Conservation (phyloP, 2,888 invertebrate species). For the Diarsia mendica region DNA sequence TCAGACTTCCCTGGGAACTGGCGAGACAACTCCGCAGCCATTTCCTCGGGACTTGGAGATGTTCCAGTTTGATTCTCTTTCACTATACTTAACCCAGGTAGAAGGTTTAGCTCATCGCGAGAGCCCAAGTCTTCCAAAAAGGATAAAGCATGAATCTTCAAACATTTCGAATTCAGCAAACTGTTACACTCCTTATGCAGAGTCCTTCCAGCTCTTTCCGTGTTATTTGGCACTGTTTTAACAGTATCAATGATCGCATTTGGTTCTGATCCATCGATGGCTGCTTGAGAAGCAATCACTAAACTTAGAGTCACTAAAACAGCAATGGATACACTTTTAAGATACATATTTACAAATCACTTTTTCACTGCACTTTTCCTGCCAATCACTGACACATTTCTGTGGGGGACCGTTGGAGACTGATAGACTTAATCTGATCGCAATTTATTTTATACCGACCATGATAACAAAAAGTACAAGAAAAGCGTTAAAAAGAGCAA, state of each 20-base stretch:
- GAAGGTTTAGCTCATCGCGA: slow-evolving; percentile 92
- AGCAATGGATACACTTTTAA: slow-evolving; percentile 73
- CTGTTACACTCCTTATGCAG: slow-evolving; percentile 85
- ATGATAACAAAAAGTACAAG: slow-evolving; percentile 75
- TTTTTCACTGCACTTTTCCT: slow-evolving; percentile 72
- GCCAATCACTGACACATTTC: slow-evolving; percentile 77
- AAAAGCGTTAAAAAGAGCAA: slow-evolving; percentile 80
- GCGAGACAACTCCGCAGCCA: slow-evolving; percentile 92
- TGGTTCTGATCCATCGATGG: slow-evolving; percentile 78
- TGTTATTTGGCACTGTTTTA: slow-evolving; percentile 68
- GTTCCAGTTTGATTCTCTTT: slow-evolving; percentile 89
- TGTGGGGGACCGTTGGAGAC: slow-evolving; percentile 73
- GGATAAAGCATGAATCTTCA: slow-evolving; percentile 94
- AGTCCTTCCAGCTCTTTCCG: slow-evolving; percentile 80
- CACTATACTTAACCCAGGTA: slow-evolving; percentile 94
- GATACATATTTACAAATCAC: slow-evolving; percentile 75
- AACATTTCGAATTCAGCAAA: slow-evolving; percentile 92
- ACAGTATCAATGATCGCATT: slow-evolving; percentile 72
- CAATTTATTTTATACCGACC: slow-evolving; percentile 85
- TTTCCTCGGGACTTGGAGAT: slow-evolving; percentile 90
- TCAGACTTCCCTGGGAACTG: slow-evolving; percentile 95
- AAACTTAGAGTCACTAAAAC: slow-evolving; percentile 75
- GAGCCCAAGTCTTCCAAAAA: slow-evolving; percentile 94
- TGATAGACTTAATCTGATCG: slow-evolving; percentile 74
- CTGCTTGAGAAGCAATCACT: slow-evolving; percentile 70